phyloP scores from a whole-genome alignment of 2,888 invertebrate species.

The Sminthurinus aureus region DNA sequence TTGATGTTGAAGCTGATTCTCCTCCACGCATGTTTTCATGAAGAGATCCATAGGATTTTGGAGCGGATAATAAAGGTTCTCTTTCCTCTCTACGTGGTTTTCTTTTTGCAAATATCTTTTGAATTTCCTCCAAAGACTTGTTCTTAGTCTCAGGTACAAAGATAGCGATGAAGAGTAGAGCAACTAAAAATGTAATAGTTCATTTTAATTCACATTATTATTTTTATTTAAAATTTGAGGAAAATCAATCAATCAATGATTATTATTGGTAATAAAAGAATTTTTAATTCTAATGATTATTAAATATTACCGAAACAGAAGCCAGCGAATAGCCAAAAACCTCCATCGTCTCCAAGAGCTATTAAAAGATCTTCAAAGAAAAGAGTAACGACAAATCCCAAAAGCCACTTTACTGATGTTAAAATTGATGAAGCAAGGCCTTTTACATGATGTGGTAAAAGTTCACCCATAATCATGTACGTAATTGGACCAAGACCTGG shows the following conservation, averaged over 20 bases:
- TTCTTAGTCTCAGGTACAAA: conserved; percentile 54
- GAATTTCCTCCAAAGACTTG: conserved; percentile 50
- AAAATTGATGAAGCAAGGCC: conserved; percentile 54
- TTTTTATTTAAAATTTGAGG: too few species aligned
- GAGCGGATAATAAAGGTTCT: background rate
- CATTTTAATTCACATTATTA: too few species aligned
- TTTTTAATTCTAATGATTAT: too few species aligned
- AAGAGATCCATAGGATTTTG: conserved; percentile 22
- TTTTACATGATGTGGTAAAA: conserved; percentile 52
- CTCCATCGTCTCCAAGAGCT: conserved; percentile 44
- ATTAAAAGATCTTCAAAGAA: conserved; percentile 52
- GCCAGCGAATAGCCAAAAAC: conserved; percentile 52
- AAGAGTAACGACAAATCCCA: conserved; percentile 53
- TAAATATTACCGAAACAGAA: conserved; percentile 42
- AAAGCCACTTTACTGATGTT: conserved; percentile 54
- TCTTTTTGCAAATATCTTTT: conserved; percentile 22
- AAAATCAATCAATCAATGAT: too few species aligned
- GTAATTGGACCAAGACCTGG: conserved; percentile 39
- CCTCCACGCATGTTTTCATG: background rate
- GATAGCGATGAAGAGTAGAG: conserved; percentile 47
- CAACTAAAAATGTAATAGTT: too few species aligned
- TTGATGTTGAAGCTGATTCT: too few species aligned
- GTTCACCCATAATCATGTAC: conserved; percentile 51
- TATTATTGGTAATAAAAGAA: too few species aligned
- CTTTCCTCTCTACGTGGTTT: background rate